These are phyloP conservation scores for Chlorospingus semifuscus DNA, from an alignment of 2,797 vertebrate species.

Conservation along the genomic window DNA sequence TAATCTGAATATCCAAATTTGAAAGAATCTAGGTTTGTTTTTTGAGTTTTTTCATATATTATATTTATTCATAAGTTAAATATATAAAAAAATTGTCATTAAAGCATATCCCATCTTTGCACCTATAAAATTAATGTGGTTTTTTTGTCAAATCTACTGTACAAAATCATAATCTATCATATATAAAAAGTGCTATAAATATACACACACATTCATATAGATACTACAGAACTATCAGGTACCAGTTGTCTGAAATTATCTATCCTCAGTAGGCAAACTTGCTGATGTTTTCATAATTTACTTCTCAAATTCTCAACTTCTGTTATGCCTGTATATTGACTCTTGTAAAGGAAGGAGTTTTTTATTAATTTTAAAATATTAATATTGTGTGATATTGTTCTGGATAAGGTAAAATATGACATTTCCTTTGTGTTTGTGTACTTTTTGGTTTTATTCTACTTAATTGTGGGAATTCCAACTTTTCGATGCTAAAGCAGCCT, in stretches of 20 bases:
- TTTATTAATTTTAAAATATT: not conserved
- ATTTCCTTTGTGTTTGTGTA: not conserved
- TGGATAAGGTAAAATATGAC: not conserved
- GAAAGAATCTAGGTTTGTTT: not conserved
- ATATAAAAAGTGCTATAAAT: not conserved
- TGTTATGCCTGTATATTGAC: not conserved
- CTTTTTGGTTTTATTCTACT: not conserved
- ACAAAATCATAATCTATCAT: not conserved
- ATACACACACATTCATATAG: not conserved
- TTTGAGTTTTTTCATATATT: not conserved
- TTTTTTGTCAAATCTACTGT: not conserved
- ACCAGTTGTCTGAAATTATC: not conserved
- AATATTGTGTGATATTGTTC: not conserved
- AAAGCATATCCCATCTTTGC: not conserved
- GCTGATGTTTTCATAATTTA: not conserved
- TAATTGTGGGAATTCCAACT: not conserved
- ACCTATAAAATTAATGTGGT: not conserved
- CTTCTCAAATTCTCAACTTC: not conserved
- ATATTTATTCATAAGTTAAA: not conserved
- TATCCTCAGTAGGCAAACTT: not conserved
- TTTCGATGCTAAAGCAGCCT: not conserved
- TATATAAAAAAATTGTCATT: not conserved
- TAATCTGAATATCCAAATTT: not conserved
- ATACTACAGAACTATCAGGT: not conserved
- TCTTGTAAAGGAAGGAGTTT: not conserved